Base-by-base conservation (phyloP, 1,140 invertebrate genomes). In the Marisa cornuarietis region DNA sequence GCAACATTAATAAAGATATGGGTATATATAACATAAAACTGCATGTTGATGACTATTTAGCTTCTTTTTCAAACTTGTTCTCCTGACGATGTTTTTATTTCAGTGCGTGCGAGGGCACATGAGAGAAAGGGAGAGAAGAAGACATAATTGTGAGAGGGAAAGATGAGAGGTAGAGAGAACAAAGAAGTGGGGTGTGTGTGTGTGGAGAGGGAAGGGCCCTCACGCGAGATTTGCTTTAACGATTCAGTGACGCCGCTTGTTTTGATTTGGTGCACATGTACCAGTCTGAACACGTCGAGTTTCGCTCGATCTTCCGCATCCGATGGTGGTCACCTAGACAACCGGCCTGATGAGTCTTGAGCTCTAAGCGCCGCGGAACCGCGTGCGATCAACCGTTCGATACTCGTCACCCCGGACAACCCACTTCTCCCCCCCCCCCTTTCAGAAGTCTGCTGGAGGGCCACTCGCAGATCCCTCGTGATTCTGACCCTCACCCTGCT, bases 61-160 rank as follows among this genome's bases (percentile, higher is more conserved):
- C 18, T 20, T n/a, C n/a, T n/a, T n/a, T 71, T 31, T 22, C 4
- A 18, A 26, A n/a, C 26, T 22, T 71, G n/a, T n/a, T 20, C 8
- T 8, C 16, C n/a, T n/a, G n/a, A n/a, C 18, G 26, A 71, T 71
- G 3, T 16, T 22, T 22, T 18, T n/a, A n/a, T n/a, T 71, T 26
- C 31, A 62, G 71, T 31, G 54, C 26, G 68, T 61, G 69, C 61
- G 16, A 62, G 78, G 42, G 78, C 71, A 52, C 54, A 52, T 72
- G 77, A 78, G 69, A 79, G 78, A 79, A 69, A 79, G 78, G 72
- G 78, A 79, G 78, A 72, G 51, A 72, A n/a, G 61, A 52, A 79
- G 78, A 79, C 4, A n/a, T n/a, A n/a, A n/a, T n/a, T n/a, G 10
- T 68, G 61, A 69, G 61, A 69, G 71, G 77, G 71, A 68, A 78